phyloP scores from a whole-genome alignment of 2,797 vertebrate species.

The Rhyacichthys aspro region DNA sequence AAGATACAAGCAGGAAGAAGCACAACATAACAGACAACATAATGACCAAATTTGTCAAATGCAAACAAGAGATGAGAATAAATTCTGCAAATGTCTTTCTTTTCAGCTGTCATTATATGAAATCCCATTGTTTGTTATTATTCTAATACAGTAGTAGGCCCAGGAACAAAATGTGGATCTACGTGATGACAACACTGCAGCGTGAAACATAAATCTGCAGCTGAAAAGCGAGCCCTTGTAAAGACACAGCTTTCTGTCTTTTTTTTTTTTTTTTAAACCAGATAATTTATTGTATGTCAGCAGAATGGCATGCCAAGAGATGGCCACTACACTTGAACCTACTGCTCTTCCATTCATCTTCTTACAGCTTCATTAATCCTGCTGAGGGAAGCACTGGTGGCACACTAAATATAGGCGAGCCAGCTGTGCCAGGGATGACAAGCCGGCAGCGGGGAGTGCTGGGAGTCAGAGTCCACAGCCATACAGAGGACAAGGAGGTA shows the following conservation, averaged over 20 bases:
- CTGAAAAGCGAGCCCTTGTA: too few relatives aligned
- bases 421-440: slow-evolving; percentile 78
- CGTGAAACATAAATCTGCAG: too few relatives aligned
- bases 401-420: slow-evolving; percentile 79
- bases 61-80: neutral
- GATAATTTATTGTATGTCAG: slow-evolving; percentile 71
- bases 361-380: slow-evolving; percentile 81
- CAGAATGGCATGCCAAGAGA: slow-evolving; percentile 71
- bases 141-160: neutral
- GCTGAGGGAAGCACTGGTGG: slow-evolving; percentile 75
- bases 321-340: slow-evolving; percentile 71
- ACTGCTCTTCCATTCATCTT: slow-evolving; percentile 78
- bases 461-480: slow-evolving; percentile 46
- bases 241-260: slow-evolving; percentile 23
- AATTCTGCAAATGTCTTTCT: too few relatives aligned
- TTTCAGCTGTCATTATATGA: too few relatives aligned
- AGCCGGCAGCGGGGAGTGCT: slow-evolving; percentile 40
- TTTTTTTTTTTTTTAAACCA: neutral
- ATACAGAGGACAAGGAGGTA: slow-evolving; percentile 22
- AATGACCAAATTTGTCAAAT: neutral
- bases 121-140: too few relatives aligned
- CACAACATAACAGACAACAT: neutral
- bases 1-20: slow-evolving; percentile 4
- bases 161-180: slow-evolving; percentile 12
- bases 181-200: too few relatives aligned